Base-by-base conservation (phyloP, 1,140 invertebrate species). In the Galleria mellonella region DNA sequence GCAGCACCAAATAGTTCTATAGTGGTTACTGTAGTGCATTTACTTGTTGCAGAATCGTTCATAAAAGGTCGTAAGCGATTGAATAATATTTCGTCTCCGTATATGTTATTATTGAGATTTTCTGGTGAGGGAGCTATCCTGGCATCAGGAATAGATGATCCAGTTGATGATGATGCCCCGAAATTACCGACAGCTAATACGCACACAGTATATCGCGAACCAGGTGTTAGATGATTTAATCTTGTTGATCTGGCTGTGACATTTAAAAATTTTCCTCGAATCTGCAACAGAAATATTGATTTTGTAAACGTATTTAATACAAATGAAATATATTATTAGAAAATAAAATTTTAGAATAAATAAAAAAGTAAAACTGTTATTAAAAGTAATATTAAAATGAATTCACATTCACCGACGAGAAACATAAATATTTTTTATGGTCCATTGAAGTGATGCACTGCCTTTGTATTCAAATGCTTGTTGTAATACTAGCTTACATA, bases 161-260 rank as follows among this genome's bases (percentile, higher is more conserved):
- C 65, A 2, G 67, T 39, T 1, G 78, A 70, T 14, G 76, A 74
- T n/a, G 55, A 48, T 14, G 51, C 90, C 0, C 92, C 94, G 43
- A 95, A 78, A 51, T 76, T 79, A 42, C 93, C 93, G 15, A 94
- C 85, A 2, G 94, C 94, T 45, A 95, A 86, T 12, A 97, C 93
- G 76, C 95, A 97, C 56, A 97, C 92, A 40, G 91, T 88, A 82
- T 97, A 97, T 42, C 90, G 89, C 0, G 93, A 94, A 64, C 92
- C 93, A 0, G 95, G 91, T 41, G 88, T 89, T 39, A 97, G 86
- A 59, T 91, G 89, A 13, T 89, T 89, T 32, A 97, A 83, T 73
- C 92, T 92, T 27, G 92, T 91, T 1, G 91, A 92, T 54, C 94
- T 88, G 1, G 91, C 88, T 17, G 88, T 89, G 9, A 90, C 87